Base-by-base conservation (phyloP, 2,797 vertebrate species). In the Eleutherodactylus coqui region DNA sequence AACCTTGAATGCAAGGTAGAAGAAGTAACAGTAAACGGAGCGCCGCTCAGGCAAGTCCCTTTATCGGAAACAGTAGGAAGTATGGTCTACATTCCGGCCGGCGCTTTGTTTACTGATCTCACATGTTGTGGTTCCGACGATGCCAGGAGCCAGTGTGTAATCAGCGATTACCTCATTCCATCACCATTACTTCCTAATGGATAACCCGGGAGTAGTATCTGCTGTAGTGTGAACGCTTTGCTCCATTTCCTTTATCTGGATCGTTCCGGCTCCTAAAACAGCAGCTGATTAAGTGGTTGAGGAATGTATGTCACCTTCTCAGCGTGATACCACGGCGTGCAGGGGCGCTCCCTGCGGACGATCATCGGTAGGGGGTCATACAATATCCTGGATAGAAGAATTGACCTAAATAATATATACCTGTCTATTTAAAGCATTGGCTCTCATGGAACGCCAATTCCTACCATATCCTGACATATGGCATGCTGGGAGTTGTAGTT, bases 211-310 rank as follows among this genome's bases (percentile, higher is more conserved):
- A 58, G 14, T 43, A 19, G 55, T 41, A 79, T 45, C 5, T 8
- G 34, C 55, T 32, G 16, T 2, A 7, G 16, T 21, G 29, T 19
- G 5, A 53, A 17, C n/a, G 34, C 11, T 49, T 69, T 11, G 21
- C 36, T 79, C 53, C 38, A 13, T 41, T 60, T 34, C 41, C 55
- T 58, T 45, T 9, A 11, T 62, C 55, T 43, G 36, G 11, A 41
- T 79, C 49, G 36, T 51, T 38, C 77, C 32, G 14, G 41, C 55
- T 64, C 77, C 38, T 19, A 62, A 79, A 79, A 79, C 64, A 79
- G 43, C 77, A 41, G 53, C 77, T 79, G n/a, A 24, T 79, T 79
- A 64, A 43, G 38, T 32, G 58, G n/a, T 14, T 79, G 58, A 64
- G 78, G 34, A 64, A 64, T 67, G 58, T 29, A 34, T 80, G 78